Conservation (phyloP, 2,888 invertebrate species). For the Aproaerema taeniolella region DNA sequence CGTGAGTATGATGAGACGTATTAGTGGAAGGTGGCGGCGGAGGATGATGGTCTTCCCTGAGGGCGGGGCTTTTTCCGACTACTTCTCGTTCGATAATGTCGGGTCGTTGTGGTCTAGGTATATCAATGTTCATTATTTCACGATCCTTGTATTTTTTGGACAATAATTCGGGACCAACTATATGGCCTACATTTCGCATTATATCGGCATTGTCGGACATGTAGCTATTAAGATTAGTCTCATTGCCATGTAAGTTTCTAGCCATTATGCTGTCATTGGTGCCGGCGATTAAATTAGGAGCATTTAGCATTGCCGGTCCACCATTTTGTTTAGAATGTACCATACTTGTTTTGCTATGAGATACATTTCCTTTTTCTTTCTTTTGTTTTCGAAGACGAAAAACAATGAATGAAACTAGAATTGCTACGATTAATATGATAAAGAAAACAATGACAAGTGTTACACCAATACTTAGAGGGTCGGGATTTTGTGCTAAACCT, state of each 20-base stretch:
- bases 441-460: slow-evolving; percentile 97
- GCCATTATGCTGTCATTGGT: slow-evolving; percentile 84
- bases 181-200: slow-evolving; percentile 85
- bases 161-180: slow-evolving; percentile 90
- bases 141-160: slow-evolving; percentile 94
- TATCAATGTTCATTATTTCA: slow-evolving; percentile 84
- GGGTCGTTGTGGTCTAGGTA: slow-evolving; percentile 89
- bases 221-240: slow-evolving; percentile 82
- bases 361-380: slow-evolving; percentile 87
- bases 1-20: slow-evolving; percentile 83
- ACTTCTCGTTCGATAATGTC: slow-evolving; percentile 96
- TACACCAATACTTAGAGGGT: slow-evolving; percentile 94
- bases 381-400: slow-evolving; percentile 92
- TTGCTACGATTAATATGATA: slow-evolving; percentile 91
- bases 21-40: slow-evolving; percentile 87
- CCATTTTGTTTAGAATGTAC: slow-evolving; percentile 89
- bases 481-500: slow-evolving; percentile 86
- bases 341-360: slow-evolving; percentile 80
- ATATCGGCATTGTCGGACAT: slow-evolving; percentile 85
- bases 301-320: slow-evolving; percentile 82
- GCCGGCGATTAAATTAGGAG: slow-evolving; percentile 81
- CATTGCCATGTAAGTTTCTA: slow-evolving; percentile 82
- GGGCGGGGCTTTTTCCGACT: slow-evolving; percentile 88
- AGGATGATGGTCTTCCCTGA: slow-evolving; percentile 87
- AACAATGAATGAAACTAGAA: slow-evolving; percentile 93